A percentile compares a stretch with the other conserved stretches of the same genome.
Conservation (phyloP, 2,888 invertebrate genomes). For the Drosophila rellima region DNA sequence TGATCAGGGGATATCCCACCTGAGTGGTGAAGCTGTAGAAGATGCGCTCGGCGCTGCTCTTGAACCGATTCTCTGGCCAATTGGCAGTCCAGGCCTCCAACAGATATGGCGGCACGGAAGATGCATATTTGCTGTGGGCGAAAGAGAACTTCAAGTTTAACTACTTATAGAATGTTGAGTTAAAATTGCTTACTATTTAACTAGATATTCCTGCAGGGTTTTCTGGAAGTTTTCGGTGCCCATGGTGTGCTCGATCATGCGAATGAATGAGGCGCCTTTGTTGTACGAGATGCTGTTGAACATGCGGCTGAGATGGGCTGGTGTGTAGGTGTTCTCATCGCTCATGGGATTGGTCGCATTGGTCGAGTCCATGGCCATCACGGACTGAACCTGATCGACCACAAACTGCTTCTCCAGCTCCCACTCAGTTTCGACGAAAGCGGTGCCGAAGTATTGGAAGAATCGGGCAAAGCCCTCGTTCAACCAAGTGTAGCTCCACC, state of each 20-base stretch:
- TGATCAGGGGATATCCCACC: constrained; percentile 89
- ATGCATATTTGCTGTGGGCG: constrained; percentile 63
- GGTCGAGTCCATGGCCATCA: constrained; percentile 88
- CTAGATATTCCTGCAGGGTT: constrained; percentile 88
- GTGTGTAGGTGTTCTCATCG: constrained; percentile 87
- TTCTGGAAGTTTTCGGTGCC: constrained; percentile 87
- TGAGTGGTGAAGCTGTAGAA: constrained; percentile 88
- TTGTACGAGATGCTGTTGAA: constrained; percentile 90
- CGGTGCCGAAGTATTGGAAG: constrained; percentile 89
- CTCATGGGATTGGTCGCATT: constrained; percentile 88
- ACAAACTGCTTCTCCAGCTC: constrained; percentile 90
- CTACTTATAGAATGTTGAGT: background rate
- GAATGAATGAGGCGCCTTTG: constrained; percentile 89
- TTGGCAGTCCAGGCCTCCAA: constrained; percentile 86
- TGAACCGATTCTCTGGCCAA: constrained; percentile 69
- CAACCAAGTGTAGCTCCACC: constrained; percentile 88
- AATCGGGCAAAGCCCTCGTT: constrained; percentile 90
- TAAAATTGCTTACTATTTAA: constrained; percentile 67
- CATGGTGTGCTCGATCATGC: constrained; percentile 90
- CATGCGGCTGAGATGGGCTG: constrained; percentile 87
- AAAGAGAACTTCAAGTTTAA: background rate
- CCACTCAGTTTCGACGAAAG: constrained; percentile 87
- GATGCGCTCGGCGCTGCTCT: constrained; percentile 72
- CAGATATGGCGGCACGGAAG: constrained; percentile 86
- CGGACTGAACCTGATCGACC: constrained; percentile 89